Base-by-base conservation (phyloP, 2,888 invertebrate genomes). In the Lasioglossum figueresi region DNA sequence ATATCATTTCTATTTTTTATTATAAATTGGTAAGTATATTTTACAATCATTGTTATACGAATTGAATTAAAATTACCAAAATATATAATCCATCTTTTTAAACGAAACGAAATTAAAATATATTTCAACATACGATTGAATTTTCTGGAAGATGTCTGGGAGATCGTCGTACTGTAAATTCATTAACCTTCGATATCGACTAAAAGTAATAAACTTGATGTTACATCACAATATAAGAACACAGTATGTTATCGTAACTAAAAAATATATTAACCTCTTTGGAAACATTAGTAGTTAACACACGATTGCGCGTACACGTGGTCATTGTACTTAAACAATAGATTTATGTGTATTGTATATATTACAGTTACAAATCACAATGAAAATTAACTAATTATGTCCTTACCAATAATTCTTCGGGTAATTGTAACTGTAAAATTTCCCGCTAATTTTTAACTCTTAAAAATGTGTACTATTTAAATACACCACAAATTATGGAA, bases 121-220 rank as follows among this genome's bases (percentile, higher is more conserved):
- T 37, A 27, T 37, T 48, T 56, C 27, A 59, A 83, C 88, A 31
- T 78, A 92, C 92, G 87, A 91, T 91, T 37, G 89, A 66, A 82
- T 88, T 68, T 43, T 85, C 63, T 74, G 92, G 87, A 74, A 92
- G 82, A 79, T 91, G 87, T 71, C 92, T 88, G 1, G 89, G 66
- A 16, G 92, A 93, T 43, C 92, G 88, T 82, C 92, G 85, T 23
- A 76, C 14, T 76, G 48, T 4, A 45, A 2, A 23, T 45, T 77
- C 45, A 3, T n/a, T 56, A 59, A 34, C n/a, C 37, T 77, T 16
- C 43, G 37, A 19, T 45, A 34, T 16, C 14, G 45, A 23, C 73
- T 45, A 75, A 68, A 84, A 74, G 56, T 59, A 73, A 70, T 59
- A 52, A 52, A 34, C 4, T n/a, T 37, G 12, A 48, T 75, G 5